Base-by-base conservation (phyloP, 2,113 vertebrate genomes). In the Aleadryas rufinucha region DNA sequence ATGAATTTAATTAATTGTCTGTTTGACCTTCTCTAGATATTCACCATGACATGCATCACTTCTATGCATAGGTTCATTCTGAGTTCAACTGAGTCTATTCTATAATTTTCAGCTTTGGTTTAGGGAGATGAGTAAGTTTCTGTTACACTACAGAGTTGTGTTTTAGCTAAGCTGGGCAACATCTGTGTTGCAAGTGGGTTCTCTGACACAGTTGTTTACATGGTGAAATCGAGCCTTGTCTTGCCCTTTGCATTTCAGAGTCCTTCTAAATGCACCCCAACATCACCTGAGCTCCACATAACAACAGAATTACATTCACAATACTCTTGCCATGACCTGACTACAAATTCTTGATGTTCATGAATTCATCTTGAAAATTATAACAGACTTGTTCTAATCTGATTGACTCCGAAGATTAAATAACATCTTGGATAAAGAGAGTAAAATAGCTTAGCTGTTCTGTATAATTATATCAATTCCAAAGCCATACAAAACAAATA, bases 381-480 rank as follows among this genome's bases (percentile, higher is more conserved):
- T 75, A 94, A 87, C 37, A 84, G 42, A 77, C 69, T 90, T 91
- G 57, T 82, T 44, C 66, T 91, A 79, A 95, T 77, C 68, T 33
- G 77, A 85, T 94, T 88, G 80, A 88, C 56, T 93, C 39, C 23
- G 10, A 93, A 95, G 85, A 79, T 94, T 97, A 96, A 97, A 91
- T 91, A 96, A 93, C 59, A 49, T 93, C 92, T 74, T 92, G 49
- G 74, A 87, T 87, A 90, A 93, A 53, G 80, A 95, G 39, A 60
- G 72, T 76, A 80, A 94, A 96, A 91, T 49, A 37, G 35, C 50
- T 87, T 92, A 83, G 85, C 80, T 83, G 53, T 95, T 96, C 82
- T 92, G 49, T 90, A 61, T 92, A 95, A 95, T 96, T 95, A 94
- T 90, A 65, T 83, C 90, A 91, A 80, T 95, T 97, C 78, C 92